Evolutionary conservation across 2,113 vertebrate genomes (phyloP), one percentile per base, ranked within the genome.

Genomic region (Hystrix cristata): DNA sequence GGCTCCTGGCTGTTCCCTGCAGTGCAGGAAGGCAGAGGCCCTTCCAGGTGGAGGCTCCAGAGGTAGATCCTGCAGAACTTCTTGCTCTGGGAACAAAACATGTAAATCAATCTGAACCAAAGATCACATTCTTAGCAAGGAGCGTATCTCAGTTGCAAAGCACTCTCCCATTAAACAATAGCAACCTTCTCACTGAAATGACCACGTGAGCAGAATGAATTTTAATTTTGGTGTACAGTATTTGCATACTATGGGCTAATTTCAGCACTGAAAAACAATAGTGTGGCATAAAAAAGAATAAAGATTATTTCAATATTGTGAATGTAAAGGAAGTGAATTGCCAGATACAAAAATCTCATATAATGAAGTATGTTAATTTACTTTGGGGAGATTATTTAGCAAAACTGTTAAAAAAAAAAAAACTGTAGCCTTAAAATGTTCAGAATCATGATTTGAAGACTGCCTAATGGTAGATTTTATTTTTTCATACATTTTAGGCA

Each of bases 221-320:
- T 65, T 94, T 67, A 72, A 91, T 91, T 46, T 91, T 55, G 87
- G 4, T 53, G 85, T 19, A 38, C 38, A 38, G 38, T 38, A n/a
- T 92, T 71, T 86, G 12, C 7, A 69, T 34, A 48, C 1, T n/a
- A 21, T 79, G 64, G 13, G 21, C 76, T 91, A 64, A 67, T 57
- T 88, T 97, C 4, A 67, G 93, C 57, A 57, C 69, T 12, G 71
- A 87, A 90, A 86, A 89, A 72, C 48, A 93, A 74, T 48, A 51
- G 79, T 51, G 23, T 74, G 14, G 76, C 18, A 88, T 16, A 31
- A 53, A 69, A 21, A 78, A n/a, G 12, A 82, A 2, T 87, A 65
- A 81, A 85, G 10, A n/a, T 65, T 79, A 7, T 38, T 87, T 90
- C 84, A 23, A 57, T 78, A 67, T 71, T 88, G 9, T 57, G 57